Base-by-base conservation (phyloP, 2,888 invertebrate genomes). In the Camponotus fellah region DNA sequence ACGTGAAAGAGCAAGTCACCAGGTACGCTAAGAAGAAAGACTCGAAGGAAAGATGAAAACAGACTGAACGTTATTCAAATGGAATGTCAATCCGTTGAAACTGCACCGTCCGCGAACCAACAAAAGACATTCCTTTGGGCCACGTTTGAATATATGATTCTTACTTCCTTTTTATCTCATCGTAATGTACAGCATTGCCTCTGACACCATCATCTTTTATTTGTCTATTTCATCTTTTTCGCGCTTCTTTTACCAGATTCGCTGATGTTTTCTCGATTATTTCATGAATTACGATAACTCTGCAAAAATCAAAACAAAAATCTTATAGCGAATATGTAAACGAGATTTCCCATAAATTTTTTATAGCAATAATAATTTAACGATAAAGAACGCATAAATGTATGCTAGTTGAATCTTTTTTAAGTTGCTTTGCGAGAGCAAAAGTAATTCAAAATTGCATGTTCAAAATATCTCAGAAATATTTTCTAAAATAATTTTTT, bases 111-210 rank as follows among this genome's bases (percentile, higher is more conserved):
- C 87, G 89, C 88, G 87, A 88, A 87, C 91, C 92, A 91, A 93
- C 93, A 93, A 93, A 93, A 92, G 93, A 91, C 91, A 93, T 93
- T 93, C 93, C 91, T 91, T 92, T 90, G 26, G 90, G 86, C 79
- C 90, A 81, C 92, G 91, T 92, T 92, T 91, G 93, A 93, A 93
- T 93, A 91, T 92, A 92, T 92, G 91, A 92, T 92, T 92, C 85
- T 86, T 89, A 81, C 85, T 74, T 64, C 8, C 53, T 60, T 69
- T 64, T 43, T 64, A n/a, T 40, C 49, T 37, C 49, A 53, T 62
- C 49, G 53, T 26, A 56, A 49, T 37, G 40, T 65, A 46, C n/a
- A 66, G 76, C 66, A 76, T 76, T 26, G 65, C 65, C 65, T 40
- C 40, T 53, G 76, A 53, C 40, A 76, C 26, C 40, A 53, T 40